phyloP scores from a whole-genome alignment of 2,113 vertebrate genomes.

The Phalacrocorax carbo region DNA sequence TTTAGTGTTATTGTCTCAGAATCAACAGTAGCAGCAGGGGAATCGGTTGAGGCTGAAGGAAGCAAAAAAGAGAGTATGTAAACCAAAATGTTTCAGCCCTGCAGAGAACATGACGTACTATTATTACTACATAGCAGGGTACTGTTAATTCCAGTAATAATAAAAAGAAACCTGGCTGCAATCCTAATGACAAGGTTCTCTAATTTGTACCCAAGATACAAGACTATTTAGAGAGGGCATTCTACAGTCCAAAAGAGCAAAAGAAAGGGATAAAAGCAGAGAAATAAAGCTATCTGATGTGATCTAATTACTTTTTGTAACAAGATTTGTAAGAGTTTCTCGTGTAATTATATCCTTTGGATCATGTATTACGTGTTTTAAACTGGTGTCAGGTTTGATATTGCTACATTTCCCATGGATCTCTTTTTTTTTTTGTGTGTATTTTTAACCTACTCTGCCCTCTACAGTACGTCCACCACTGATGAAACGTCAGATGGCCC shows the following conservation, averaged over 20 bases:
- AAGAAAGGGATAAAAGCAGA: neutral
- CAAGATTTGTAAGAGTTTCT: neutral
- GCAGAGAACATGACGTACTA: neutral
- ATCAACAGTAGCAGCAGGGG: conserved; percentile 79
- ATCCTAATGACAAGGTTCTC: neutral
- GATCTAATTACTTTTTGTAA: neutral
- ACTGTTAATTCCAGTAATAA: neutral
- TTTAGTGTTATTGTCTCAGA: conserved; percentile 93
- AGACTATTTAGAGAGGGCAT: neutral
- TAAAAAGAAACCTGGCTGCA: conserved; percentile 1
- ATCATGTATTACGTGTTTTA: neutral
- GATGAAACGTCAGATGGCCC: neutral
- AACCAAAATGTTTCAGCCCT: neutral
- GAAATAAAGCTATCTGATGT: neutral
- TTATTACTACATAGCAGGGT: conserved; percentile 9
- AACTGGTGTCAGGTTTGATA: neutral
- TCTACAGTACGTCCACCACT: neutral
- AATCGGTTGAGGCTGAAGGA: conserved; percentile 77
- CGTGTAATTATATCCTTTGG: neutral
- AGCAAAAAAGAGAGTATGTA: conserved; percentile 16
- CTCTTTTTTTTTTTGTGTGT: neutral
- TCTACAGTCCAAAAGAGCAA: neutral
- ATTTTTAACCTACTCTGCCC: neutral
- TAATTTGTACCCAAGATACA: conserved; percentile 2
- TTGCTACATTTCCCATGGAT: neutral